phyloP scores from a whole-genome alignment of 2,797 vertebrate species.

The Tangara arthus region DNA sequence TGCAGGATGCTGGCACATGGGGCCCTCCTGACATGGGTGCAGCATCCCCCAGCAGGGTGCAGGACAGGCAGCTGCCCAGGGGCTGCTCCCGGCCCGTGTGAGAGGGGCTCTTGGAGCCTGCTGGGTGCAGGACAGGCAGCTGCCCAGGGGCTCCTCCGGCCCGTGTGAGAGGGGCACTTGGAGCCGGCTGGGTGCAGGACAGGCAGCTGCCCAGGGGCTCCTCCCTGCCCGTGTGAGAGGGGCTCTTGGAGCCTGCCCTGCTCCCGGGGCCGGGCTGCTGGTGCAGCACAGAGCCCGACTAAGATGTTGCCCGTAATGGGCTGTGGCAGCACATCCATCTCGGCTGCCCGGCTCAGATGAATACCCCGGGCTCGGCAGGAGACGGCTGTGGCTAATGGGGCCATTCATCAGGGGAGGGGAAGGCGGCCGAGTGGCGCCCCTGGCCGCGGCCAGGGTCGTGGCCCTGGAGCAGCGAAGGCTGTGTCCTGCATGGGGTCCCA shows the following conservation, averaged over 20 bases:
- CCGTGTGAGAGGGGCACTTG: accelerated
- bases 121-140: neutral
- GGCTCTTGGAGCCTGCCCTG: neutral
- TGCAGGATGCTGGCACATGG: neutral
- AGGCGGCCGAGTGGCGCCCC: accelerated
- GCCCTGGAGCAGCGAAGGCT: accelerated
- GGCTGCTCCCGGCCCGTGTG: accelerated
- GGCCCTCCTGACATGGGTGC: too few relatives aligned
- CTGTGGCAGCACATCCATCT: slow-evolving; percentile 27
- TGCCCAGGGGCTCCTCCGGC: neutral
- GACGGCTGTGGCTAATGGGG: neutral
- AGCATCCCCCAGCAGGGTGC: neutral
- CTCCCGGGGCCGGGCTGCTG: neutral
- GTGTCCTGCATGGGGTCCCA: accelerated
- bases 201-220: too few relatives aligned
- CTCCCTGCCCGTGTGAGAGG: too few relatives aligned
- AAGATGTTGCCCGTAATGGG: neutral
- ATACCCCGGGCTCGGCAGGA: neutral
- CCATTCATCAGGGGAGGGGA: slow-evolving; percentile 1
- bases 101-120: accelerated
- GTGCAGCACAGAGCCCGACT: neutral
- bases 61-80: neutral
- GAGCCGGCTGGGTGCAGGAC: too few relatives aligned
- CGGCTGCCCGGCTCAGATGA: neutral
- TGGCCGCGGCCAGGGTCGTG: accelerated